phyloP scores from a whole-genome alignment of 2,888 invertebrate genomes.

The Ichneumoninae sp. region DNA sequence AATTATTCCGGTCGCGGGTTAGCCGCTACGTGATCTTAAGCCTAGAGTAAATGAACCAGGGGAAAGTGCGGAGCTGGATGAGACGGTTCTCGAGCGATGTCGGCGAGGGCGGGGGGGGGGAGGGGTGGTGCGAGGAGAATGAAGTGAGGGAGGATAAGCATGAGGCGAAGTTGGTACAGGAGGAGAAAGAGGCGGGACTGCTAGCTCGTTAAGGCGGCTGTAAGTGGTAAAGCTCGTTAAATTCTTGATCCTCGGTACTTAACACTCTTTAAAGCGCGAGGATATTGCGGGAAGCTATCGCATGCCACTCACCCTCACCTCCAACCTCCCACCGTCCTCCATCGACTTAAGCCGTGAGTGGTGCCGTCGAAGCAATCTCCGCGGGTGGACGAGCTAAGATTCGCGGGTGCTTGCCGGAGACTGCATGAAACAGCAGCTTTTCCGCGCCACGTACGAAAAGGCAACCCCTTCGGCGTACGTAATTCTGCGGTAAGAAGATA shows the following conservation, averaged over 20 bases:
- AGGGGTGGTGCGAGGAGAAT: conserved; percentile 28
- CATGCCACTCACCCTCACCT: conserved; percentile 48
- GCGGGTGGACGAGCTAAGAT: conserved; percentile 33
- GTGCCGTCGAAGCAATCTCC: conserved; percentile 36
- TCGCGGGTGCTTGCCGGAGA: conserved; percentile 26
- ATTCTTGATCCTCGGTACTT: conserved; percentile 68
- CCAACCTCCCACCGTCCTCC: background rate
- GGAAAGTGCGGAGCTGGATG: conserved; percentile 45
- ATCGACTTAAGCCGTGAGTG: conserved; percentile 37
- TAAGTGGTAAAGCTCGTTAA: conserved; percentile 70
- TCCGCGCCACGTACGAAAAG: conserved; percentile 27
- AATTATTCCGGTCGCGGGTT: conserved; percentile 68
- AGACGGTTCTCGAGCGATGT: conserved; percentile 40
- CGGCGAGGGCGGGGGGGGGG: background rate
- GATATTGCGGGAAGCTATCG: conserved; percentile 58
- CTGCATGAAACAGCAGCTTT: conserved; percentile 36
- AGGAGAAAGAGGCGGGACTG: conserved; percentile 48
- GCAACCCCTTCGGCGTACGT: conserved; percentile 7
- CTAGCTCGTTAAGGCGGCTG: conserved; percentile 68
- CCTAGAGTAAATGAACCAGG: conserved; percentile 63
- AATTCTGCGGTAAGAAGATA: conserved; percentile 50
- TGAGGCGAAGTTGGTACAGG: conserved; percentile 16
- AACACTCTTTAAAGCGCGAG: conserved; percentile 66
- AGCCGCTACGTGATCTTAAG: conserved; percentile 62
- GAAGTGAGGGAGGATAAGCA: conserved; percentile 43